Percentiles rank a stretch among this genome's conserved stretches.
phyloP scores from a whole-genome alignment of 2,888 invertebrate genomes.

The Sinohyriopsis cumingii region DNA sequence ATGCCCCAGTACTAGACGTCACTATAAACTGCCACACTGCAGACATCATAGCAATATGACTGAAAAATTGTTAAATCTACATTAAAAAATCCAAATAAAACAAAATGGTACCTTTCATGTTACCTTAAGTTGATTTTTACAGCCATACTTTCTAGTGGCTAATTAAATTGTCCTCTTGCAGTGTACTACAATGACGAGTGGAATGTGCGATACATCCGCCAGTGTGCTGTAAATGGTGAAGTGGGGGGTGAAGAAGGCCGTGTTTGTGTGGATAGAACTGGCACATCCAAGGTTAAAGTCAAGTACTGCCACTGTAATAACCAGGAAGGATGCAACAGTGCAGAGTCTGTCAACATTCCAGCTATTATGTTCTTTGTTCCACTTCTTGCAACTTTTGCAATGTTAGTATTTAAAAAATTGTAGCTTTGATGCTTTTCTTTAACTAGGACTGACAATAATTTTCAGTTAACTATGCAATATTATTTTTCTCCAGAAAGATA shows the following conservation, averaged over 20 bases:
- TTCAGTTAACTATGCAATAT: no score
- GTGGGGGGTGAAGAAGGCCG: slow-evolving; percentile 69
- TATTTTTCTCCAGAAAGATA: no score
- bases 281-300: slow-evolving; percentile 69
- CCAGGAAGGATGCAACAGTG: slow-evolving; percentile 71
- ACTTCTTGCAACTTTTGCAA: slow-evolving; percentile 12
- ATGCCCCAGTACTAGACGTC: no score
- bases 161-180: slow-evolving; percentile 35
- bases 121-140: no score
- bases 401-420: no score
- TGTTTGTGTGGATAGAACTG: slow-evolving; percentile 68
- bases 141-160: background rate
- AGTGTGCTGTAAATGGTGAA: slow-evolving; percentile 69
- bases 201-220: slow-evolving; percentile 70
- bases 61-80: no score
- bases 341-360: slow-evolving; percentile 25
- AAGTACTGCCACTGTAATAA: slow-evolving; percentile 72
- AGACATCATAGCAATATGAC: no score
- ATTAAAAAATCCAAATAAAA: no score
- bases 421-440: no score
- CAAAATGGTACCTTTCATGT: no score
- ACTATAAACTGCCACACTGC: no score
- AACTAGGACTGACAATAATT: no score
- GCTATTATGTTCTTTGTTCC: slow-evolving; percentile 24
- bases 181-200: slow-evolving; percentile 70